Conservation (phyloP, 2,888 invertebrate species). For the Lymantria dispar region DNA sequence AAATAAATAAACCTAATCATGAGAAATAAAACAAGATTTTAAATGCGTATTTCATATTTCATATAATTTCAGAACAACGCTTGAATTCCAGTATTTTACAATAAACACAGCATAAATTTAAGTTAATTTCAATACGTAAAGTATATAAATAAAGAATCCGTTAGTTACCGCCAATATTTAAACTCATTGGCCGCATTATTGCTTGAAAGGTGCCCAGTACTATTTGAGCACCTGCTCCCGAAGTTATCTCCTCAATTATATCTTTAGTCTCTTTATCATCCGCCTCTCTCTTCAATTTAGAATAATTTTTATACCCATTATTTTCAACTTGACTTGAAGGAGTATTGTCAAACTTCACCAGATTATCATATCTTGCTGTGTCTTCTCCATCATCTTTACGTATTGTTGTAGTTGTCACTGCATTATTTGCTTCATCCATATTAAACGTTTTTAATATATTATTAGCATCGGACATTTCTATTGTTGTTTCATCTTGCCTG, state of each 20-base stretch:
- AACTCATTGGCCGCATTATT: background rate
- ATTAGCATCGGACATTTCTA: background rate
- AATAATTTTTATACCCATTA: background rate
- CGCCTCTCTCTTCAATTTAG: conserved; percentile 1
- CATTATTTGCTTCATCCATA: background rate
- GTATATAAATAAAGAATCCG: background rate
- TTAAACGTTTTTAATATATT: background rate
- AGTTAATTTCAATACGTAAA: background rate
- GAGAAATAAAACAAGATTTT: too few species aligned
- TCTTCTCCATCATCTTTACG: background rate
- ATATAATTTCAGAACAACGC: too few species aligned
- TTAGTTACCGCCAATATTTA: background rate
- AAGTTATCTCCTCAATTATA: background rate
- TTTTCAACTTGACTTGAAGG: background rate
- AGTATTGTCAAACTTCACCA: background rate
- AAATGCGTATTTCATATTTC: too few species aligned
- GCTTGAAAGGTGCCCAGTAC: conserved; percentile 8
- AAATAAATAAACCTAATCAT: too few species aligned
- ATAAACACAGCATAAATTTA: too few species aligned
- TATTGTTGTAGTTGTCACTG: background rate
- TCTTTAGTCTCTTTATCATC: background rate
- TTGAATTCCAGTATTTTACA: too few species aligned
- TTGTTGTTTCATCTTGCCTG: background rate
- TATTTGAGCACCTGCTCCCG: background rate
- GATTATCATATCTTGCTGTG: background rate